Conservation (phyloP, 1,140 invertebrate species). For the Cherax destructor region DNA sequence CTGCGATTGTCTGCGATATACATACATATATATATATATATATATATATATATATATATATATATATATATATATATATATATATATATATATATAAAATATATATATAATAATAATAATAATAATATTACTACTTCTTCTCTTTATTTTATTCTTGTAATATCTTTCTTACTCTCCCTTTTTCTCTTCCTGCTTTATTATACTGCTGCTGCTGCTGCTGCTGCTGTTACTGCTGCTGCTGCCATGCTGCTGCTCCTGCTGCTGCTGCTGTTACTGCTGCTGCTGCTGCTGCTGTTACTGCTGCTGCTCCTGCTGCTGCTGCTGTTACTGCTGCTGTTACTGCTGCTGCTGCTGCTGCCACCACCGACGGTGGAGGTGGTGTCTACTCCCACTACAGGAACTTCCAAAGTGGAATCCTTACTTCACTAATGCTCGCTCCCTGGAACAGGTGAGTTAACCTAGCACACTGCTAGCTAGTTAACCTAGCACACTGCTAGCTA, state of each 20-base stretch:
- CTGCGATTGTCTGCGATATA: too few relatives aligned
- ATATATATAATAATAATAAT: not conserved
- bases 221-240: not conserved
- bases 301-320: not conserved
- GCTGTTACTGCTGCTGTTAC: not conserved
- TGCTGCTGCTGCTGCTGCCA: not conserved
- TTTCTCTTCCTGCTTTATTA: not conserved
- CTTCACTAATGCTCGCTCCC: slow-evolving; percentile 53
- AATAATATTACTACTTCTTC: not conserved
- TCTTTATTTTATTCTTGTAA: not conserved
- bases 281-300: not conserved
- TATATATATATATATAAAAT: too few relatives aligned
- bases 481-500: too few relatives aligned
- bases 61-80: too few relatives aligned
- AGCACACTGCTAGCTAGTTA: too few relatives aligned
- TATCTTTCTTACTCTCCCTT: not conserved
- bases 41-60: too few relatives aligned
- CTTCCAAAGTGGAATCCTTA: slow-evolving; percentile 53
- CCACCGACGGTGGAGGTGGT: too few relatives aligned
- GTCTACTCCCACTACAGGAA: slow-evolving; percentile 1
- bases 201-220: not conserved
- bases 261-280: not conserved
- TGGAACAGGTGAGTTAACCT: slow-evolving; percentile 37
- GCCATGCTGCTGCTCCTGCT: not conserved
- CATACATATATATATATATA: too few relatives aligned